phyloP scores from a whole-genome alignment of 2,797 vertebrate genomes.

The Eulemur coronatus region DNA sequence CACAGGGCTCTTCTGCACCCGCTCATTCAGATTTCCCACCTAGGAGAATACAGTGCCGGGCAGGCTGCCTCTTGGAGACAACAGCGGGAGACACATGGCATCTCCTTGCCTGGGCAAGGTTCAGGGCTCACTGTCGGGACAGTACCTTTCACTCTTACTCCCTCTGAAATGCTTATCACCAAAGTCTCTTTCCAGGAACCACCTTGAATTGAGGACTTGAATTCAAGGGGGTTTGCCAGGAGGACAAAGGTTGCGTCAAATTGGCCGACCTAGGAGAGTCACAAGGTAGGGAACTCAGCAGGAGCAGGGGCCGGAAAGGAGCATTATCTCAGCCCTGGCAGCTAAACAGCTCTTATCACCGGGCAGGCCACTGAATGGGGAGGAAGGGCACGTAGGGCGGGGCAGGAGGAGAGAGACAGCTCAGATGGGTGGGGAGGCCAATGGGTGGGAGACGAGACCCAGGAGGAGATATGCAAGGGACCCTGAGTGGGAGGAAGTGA shows the following conservation, averaged over 20 bases:
- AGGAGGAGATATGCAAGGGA: background rate
- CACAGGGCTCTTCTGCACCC: background rate
- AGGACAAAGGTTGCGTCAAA: background rate
- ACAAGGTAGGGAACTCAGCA: background rate
- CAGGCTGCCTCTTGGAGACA: background rate
- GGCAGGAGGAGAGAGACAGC: background rate
- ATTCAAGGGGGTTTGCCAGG: background rate
- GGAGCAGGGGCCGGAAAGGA: background rate
- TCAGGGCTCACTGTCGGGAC: too few species aligned
- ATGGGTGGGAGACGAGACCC: background rate
- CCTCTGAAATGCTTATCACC: background rate
- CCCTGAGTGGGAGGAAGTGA: too few species aligned
- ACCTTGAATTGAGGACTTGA: background rate
- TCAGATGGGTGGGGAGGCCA: background rate
- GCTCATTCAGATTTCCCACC: background rate
- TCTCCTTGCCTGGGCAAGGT: background rate
- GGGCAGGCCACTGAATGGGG: background rate
- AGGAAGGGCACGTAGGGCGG: background rate
- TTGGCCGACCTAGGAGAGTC: background rate
- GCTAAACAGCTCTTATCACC: background rate
- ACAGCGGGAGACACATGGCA: accelerated
- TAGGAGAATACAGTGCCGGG: background rate
- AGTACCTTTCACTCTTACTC: background rate
- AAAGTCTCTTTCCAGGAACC: background rate
- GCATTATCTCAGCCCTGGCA: background rate